Evolutionary conservation across 1,140 invertebrate genomes (phyloP).

Genomic region (Oncopodura yosiiana): DNA sequence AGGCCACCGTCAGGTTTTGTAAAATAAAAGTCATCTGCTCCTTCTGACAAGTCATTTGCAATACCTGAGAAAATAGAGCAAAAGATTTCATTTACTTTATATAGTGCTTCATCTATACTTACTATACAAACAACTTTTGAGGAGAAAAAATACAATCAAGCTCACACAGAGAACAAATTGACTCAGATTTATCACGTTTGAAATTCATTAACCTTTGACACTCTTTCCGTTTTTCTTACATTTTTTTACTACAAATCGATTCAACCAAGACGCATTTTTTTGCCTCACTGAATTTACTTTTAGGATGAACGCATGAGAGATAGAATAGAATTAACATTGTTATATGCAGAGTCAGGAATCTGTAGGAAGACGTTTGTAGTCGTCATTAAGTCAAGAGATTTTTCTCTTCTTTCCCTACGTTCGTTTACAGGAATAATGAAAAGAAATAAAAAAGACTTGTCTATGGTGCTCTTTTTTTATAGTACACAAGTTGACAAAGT

Average conservation of each 20-base stretch:
- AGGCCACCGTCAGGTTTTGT: conserved; percentile 15
- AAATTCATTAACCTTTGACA: conserved; percentile 8
- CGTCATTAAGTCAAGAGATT: too few species aligned
- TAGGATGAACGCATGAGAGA: neutral
- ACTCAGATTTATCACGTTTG: conserved; percentile 4
- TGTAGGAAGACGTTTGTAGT: neutral
- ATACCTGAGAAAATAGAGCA: too few species aligned
- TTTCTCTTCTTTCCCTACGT: too few species aligned
- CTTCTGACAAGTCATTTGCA: neutral
- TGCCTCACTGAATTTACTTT: neutral
- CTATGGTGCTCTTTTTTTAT: too few species aligned
- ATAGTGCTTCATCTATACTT: too few species aligned
- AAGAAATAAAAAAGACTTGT: too few species aligned
- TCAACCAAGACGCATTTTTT: neutral
- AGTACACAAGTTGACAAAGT: too few species aligned
- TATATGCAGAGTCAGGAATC: neutral
- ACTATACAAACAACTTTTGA: too few species aligned
- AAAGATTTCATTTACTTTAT: too few species aligned
- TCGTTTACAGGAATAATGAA: too few species aligned
- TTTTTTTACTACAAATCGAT: conserved; percentile 1
- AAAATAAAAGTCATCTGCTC: conserved; percentile 25
- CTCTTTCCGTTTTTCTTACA: neutral
- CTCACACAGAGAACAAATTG: neutral
- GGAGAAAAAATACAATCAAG: too few species aligned
- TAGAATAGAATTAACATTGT: neutral